Evolutionary conservation across 2,797 vertebrate genomes (phyloP), one percentile per base, ranked within the genome.

Genomic region (Mus caroli): DNA sequence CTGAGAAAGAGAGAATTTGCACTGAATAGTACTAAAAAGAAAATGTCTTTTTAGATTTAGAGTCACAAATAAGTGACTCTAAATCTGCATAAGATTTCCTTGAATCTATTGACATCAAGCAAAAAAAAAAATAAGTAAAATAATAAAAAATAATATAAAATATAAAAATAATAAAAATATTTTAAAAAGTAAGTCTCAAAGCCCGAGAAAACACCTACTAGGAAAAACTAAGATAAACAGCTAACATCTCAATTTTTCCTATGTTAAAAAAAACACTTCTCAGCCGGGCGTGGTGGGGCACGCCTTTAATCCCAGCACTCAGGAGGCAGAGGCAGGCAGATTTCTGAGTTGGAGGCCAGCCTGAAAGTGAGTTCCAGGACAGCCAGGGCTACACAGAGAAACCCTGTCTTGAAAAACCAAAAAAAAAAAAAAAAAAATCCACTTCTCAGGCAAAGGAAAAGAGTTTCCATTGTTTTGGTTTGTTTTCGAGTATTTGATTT

Each of bases 51-150:
- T n/a, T n/a, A n/a, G n/a, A n/a, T n/a, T n/a, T n/a, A n/a, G n/a
- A n/a, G n/a, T n/a, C n/a, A 8, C 5, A 79, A 26, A 43, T 28
- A 88, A 90, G 79, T 37, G 69, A 40, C 71, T 46, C 34, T 46
- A 95, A 94, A 84, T 69, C 24, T 62, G 3, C 26, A 60, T 13
- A 79, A 3, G 4, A 43, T 90, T 95, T 84, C 28, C 75, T 54
- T 60, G 52, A 94, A 64, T 80, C 43, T 85, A 71, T 6, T 69
- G 58, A 92, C 79, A 77, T 46, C 88, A 94, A 52, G 15, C 52
- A 4, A 75, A 50, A 11, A 50, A 50, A 4, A 75, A n/a, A n/a
- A n/a, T n/a, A n/a, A 43, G 43, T 43, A 43, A 43, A 43, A 43
- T 43, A 43, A 43, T 43, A 43, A 43, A 43, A 43, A 43, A 43